A percentile compares a stretch with the other conserved stretches of the same genome.
These are phyloP conservation scores for Chlorodrepanis virens DNA, from an alignment of 2,113 vertebrate genomes.

Conservation along the genomic window DNA sequence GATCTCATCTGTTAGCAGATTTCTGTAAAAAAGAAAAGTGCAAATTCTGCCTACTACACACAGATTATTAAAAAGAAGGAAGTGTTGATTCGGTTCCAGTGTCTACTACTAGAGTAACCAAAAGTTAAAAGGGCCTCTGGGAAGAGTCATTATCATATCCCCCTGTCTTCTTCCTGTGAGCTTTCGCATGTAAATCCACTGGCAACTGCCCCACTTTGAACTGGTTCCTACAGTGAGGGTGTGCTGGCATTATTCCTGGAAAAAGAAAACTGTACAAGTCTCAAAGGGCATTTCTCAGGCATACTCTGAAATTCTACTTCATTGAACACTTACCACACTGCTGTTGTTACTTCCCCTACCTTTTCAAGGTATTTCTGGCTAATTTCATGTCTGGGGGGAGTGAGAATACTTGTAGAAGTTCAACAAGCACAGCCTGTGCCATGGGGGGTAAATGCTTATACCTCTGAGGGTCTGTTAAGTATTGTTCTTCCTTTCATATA, in stretches of 20 bases:
- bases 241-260: background rate
- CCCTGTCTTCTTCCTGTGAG: background rate
- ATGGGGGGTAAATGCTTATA: background rate
- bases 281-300: background rate
- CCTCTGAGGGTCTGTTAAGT: background rate
- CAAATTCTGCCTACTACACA: background rate
- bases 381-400: background rate
- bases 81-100: accelerated
- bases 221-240: background rate
- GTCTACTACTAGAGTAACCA: background rate
- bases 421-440: background rate
- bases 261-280: background rate
- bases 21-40: background rate
- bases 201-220: background rate
- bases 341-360: background rate
- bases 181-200: background rate
- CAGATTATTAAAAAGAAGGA: background rate
- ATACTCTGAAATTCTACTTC: background rate
- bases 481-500: background rate
- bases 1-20: background rate
- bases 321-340: background rate
- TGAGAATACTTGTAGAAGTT: background rate
- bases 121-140: background rate
- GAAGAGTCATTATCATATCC: background rate
- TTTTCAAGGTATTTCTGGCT: background rate